Percentiles rank a stretch among this genome's conserved stretches.
Evolutionary conservation across 2,113 vertebrate genomes (phyloP).

Genomic region (Ophiodon elongatus): DNA sequence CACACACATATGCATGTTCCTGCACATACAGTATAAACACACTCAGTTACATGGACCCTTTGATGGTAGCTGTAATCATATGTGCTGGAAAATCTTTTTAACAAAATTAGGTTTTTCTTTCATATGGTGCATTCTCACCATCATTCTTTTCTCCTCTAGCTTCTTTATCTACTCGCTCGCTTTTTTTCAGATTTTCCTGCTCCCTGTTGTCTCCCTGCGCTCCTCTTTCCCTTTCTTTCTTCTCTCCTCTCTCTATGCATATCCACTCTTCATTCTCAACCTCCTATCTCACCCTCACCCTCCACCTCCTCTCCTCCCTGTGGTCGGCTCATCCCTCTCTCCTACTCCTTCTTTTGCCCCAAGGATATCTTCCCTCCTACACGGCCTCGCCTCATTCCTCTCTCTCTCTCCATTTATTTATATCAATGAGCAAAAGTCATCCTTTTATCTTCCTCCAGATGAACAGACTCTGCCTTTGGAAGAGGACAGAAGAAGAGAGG

Average conservation of each 20-base stretch:
- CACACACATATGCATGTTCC: slow-evolving; percentile 8
- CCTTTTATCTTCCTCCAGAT: slow-evolving; percentile 85
- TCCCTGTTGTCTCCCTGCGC: slow-evolving; percentile 19
- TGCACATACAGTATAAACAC: not conserved
- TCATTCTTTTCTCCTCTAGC: not conserved
- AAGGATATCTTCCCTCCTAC: slow-evolving; percentile 82
- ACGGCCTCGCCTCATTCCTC: slow-evolving; percentile 72
- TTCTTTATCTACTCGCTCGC: not conserved
- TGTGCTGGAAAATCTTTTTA: slow-evolving; percentile 63
- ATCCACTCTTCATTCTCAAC: slow-evolving; percentile 58
- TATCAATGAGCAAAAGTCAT: slow-evolving; percentile 83
- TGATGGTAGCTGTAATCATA: slow-evolving; percentile 55
- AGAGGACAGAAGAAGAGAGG: slow-evolving; percentile 74
- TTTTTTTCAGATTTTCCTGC: not conserved
- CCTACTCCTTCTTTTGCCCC: slow-evolving; percentile 77
- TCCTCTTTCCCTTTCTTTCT: slow-evolving; percentile 29
- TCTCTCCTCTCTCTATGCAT: slow-evolving; percentile 34
- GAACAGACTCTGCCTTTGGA: slow-evolving; percentile 76
- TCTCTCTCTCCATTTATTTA: slow-evolving; percentile 83
- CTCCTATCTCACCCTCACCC: slow-evolving; percentile 59
- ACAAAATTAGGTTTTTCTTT: slow-evolving; percentile 20
- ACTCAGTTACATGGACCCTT: slow-evolving; percentile 33
- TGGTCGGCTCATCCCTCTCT: slow-evolving; percentile 75
- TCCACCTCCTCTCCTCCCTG: slow-evolving; percentile 75
- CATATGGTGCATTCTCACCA: not conserved